Conservation (phyloP, 2,888 invertebrate genomes). For the Chrysolina americana region DNA sequence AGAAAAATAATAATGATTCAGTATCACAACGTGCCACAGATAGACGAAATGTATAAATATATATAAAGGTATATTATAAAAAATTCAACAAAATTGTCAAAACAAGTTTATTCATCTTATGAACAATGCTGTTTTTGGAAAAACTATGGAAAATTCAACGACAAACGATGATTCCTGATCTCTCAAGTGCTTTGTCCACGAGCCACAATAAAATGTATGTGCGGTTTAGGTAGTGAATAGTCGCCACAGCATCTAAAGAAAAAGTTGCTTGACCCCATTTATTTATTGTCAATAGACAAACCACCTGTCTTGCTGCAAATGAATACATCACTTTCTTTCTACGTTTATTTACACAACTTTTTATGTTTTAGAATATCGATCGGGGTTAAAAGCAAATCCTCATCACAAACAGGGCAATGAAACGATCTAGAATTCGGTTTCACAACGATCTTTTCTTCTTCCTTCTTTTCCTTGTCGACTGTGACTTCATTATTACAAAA, state of each 20-base stretch:
- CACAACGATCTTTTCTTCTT: slow-evolving; percentile 56
- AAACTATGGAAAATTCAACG: neutral
- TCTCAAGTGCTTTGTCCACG: no score
- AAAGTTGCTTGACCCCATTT: no score
- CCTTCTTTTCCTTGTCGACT: slow-evolving; percentile 56
- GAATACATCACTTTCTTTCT: neutral
- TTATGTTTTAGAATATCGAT: slow-evolving; percentile 91
- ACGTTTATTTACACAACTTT: slow-evolving; percentile 67
- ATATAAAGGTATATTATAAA: neutral
- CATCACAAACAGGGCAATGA: slow-evolving; percentile 81
- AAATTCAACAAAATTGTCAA: neutral
- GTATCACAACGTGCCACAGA: neutral
- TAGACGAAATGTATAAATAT: neutral
- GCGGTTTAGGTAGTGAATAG: no score
- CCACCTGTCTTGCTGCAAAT: no score
- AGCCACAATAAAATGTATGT: no score
- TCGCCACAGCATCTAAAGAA: no score
- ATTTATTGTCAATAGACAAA: no score
- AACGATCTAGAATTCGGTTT: slow-evolving; percentile 77
- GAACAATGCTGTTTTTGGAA: neutral
- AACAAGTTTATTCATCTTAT: neutral
- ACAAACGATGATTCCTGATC: no score
- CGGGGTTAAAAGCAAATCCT: slow-evolving; percentile 80
- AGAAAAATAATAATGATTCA: no score
- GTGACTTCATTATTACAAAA: slow-evolving; percentile 67